Percentiles rank a stretch among this genome's conserved stretches.
Conservation (phyloP, 2,797 vertebrate genomes). For the Glossophaga mutica region DNA sequence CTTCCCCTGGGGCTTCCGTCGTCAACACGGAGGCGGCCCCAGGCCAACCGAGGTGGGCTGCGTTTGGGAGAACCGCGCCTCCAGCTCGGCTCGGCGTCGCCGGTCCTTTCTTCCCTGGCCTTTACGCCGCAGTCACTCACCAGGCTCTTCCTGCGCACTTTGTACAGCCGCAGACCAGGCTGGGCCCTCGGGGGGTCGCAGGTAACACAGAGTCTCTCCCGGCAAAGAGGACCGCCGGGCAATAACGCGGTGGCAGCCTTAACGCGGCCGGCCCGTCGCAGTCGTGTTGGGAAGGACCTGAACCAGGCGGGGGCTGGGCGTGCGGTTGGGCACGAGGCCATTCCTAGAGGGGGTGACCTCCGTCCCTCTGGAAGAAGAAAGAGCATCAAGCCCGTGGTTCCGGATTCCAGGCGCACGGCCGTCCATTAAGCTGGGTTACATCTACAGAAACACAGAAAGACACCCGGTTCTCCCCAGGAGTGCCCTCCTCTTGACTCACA, state of each 20-base stretch:
- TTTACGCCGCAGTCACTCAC: background rate
- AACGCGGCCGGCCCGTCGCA: background rate
- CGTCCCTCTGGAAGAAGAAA: background rate
- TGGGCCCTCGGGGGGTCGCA: background rate
- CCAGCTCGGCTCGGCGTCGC: fast-evolving
- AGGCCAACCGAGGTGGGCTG: background rate
- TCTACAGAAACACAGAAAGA: background rate
- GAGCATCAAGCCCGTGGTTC: background rate
- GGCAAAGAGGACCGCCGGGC: background rate
- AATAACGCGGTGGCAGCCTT: too few species aligned
- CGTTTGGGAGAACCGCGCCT: background rate
- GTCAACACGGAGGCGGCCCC: background rate
- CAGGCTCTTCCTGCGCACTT: background rate
- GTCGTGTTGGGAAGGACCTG: background rate
- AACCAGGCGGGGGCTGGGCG: background rate
- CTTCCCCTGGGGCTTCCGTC: background rate
- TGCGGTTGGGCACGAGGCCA: background rate
- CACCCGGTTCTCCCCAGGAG: background rate
- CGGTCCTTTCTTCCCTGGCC: background rate
- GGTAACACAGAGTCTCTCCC: background rate
- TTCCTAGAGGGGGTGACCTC: background rate
- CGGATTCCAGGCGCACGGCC: background rate
- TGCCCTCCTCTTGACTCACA: background rate
- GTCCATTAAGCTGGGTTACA: background rate
- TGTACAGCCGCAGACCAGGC: background rate